A percentile compares a stretch with the other conserved stretches of the same genome.
Evolutionary conservation across 2,797 vertebrate species (phyloP).

Genomic region (Coluber constrictor): DNA sequence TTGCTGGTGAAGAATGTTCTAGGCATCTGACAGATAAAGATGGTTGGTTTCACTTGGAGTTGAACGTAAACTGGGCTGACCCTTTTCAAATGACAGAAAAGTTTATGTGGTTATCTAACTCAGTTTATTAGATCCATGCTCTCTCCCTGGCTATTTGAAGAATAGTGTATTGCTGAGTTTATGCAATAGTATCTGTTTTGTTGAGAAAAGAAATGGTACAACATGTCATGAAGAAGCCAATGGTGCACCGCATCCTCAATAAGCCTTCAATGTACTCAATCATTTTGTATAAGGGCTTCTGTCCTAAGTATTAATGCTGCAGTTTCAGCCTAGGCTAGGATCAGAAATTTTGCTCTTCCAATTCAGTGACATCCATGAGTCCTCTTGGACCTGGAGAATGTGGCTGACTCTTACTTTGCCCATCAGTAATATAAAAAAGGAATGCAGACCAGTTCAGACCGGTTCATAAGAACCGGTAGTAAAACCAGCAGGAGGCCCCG

Average conservation of each 20-base stretch:
- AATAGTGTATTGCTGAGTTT: background rate
- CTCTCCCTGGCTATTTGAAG: background rate
- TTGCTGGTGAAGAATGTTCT: background rate
- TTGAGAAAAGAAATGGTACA: background rate
- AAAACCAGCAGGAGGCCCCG: too few species aligned
- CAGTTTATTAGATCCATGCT: background rate
- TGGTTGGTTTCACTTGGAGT: background rate
- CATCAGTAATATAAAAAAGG: background rate
- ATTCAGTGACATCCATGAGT: background rate
- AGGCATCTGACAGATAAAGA: background rate
- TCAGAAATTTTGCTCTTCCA: background rate
- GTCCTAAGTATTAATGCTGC: background rate
- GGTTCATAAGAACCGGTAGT: too few species aligned
- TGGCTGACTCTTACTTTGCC: background rate
- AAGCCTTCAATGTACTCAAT: background rate
- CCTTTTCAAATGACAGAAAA: background rate
- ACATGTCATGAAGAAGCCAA: background rate
- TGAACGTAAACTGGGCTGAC: background rate
- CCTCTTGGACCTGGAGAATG: background rate
- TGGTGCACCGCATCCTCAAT: background rate
- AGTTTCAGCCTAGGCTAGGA: background rate
- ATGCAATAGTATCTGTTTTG: background rate
- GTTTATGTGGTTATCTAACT: background rate
- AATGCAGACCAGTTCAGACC: background rate
- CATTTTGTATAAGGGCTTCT: background rate